A percentile compares a stretch with the other conserved stretches of the same genome.
These are phyloP conservation scores for Diloba caeruleocephala DNA, from an alignment of 2,888 invertebrate species.

Conservation along the genomic window DNA sequence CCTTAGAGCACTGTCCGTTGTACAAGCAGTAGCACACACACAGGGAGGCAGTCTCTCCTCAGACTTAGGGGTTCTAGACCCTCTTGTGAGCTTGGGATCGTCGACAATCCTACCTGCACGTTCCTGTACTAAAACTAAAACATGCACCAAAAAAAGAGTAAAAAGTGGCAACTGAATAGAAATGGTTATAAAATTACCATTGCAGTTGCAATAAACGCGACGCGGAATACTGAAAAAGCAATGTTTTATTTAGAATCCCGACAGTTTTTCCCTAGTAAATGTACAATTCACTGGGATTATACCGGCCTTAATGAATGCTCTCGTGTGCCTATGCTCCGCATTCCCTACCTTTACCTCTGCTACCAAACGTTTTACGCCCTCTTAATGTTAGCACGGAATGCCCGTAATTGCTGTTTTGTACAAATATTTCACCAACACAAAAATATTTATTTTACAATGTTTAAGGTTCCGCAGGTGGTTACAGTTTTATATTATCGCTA, in stretches of 20 bases:
- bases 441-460: slow-evolving; percentile 31
- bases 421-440: slow-evolving; percentile 43
- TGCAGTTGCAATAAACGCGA: slow-evolving; percentile 53
- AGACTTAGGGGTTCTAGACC: too few relatives aligned
- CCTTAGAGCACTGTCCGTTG: too few relatives aligned
- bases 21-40: too few relatives aligned
- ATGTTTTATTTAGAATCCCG: slow-evolving; percentile 63
- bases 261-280: slow-evolving; percentile 67
- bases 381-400: slow-evolving; percentile 58
- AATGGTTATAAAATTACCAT: slow-evolving; percentile 41
- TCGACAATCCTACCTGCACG: too few relatives aligned
- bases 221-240: slow-evolving; percentile 55
- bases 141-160: slow-evolving; percentile 1
- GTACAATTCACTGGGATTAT: slow-evolving; percentile 62
- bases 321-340: slow-evolving; percentile 63
- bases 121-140: too few relatives aligned
- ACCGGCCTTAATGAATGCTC: slow-evolving; percentile 78
- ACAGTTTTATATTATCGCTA: slow-evolving; percentile 22
- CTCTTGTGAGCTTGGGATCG: too few relatives aligned
- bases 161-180: slow-evolving; percentile 26
- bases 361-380: slow-evolving; percentile 65
- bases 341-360: slow-evolving; percentile 60
- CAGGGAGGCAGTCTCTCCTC: too few relatives aligned
- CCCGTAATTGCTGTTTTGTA: slow-evolving; percentile 60
- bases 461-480: slow-evolving; percentile 17